phyloP scores from a whole-genome alignment of 2,113 vertebrate genomes.

The Acanthisitta chloris region DNA sequence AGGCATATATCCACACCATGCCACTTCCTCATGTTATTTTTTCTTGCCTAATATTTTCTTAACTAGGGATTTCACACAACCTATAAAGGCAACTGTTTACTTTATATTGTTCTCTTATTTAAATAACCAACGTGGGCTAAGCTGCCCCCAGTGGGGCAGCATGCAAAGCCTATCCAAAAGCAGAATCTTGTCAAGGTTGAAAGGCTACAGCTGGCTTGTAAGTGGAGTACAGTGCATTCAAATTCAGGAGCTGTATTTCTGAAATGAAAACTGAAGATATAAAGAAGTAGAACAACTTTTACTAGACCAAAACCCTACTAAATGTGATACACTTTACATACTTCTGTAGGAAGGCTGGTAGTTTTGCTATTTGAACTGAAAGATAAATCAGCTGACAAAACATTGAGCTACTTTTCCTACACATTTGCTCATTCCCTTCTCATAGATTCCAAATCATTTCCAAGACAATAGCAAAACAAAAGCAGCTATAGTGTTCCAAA shows the following conservation, averaged over 20 bases:
- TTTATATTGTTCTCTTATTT: conserved; percentile 1
- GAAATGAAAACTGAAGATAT: not conserved
- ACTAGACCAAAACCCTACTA: not conserved
- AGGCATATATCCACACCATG: not conserved
- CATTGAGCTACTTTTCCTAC: not conserved
- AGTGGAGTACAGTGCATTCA: not conserved
- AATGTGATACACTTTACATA: not conserved
- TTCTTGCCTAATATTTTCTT: not conserved
- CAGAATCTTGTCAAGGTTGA: not conserved
- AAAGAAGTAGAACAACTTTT: not conserved
- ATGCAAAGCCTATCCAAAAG: not conserved
- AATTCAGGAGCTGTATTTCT: not conserved
- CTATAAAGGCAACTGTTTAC: not conserved
- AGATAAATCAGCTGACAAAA: not conserved
- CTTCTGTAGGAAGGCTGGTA: not conserved
- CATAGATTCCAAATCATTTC: not conserved
- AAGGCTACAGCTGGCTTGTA: not conserved
- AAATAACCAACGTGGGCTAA: not conserved
- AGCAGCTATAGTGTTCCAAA: not conserved
- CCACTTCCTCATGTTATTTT: not conserved
- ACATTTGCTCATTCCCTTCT: not conserved
- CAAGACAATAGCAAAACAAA: not conserved
- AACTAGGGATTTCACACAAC: not conserved
- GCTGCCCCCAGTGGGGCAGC: not conserved
- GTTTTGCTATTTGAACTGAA: not conserved